Evolutionary conservation across 2,888 invertebrate species (phyloP), one percentile per base, ranked within the genome.

Genomic region (Cosmia pyralina): DNA sequence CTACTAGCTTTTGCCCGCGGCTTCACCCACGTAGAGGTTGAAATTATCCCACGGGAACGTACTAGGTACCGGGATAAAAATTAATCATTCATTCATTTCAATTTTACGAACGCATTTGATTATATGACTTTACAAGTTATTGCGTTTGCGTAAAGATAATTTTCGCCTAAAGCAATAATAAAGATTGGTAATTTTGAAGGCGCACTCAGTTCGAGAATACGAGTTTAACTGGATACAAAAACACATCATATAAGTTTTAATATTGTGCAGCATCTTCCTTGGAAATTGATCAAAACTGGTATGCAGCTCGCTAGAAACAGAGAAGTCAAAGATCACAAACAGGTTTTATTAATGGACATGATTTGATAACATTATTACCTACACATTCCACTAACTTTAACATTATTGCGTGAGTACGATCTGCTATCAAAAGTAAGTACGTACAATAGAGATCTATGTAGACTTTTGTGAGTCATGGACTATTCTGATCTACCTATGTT

Each of bases 401-500:
- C 50, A 70, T 11, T 55, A 19, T 60, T 64, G 50, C 53, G 38
- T 64, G 53, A 19, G 52, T 69, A n/a, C 19, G n/a, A 62, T 62
- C 48, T 44, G 63, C 38, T 44, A 28, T 73, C 38, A 48, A 46
- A 60, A 34, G 15, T 34, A 77, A 46, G 38, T 38, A 38, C 38
- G 6, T 4, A 38, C 5, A 46, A 70, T 55, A 62, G 19, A 53
- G 57, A 28, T 46, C 19, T 55, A 64, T 81, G 60, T 63, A 71
- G 34, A 59, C 22, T 53, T 50, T 15, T 53, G 57, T 78, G 66
- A 72, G 44, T 79, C 83, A 79, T 38, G 17, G 53, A 55, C 63
- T 79, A 72, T 82, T 66, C 58, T 68, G 11, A 44, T 68, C 34
- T n/a, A n/a, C n/a, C n/a, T 79, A 44, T 41, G 65, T 58, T 62